Evolutionary conservation across 1,140 invertebrate species (phyloP), one percentile per base, ranked within the genome.

Genomic region (Asobara japonica): DNA sequence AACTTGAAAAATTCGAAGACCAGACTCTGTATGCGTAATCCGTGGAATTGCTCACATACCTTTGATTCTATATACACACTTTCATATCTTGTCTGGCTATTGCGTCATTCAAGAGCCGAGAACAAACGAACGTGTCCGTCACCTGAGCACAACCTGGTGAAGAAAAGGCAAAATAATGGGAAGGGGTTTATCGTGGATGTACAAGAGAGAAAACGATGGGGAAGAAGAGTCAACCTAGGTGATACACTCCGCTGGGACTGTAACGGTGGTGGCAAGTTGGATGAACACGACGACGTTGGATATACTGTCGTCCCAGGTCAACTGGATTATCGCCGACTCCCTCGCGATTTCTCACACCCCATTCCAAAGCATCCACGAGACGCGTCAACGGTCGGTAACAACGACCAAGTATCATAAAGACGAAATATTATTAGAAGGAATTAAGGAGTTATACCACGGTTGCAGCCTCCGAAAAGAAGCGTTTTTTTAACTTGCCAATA

Each of bases 271-370:
- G 66, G 64, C 2, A 65, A 65, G 29, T 38, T 65, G 33, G 33
- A 65, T 65, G 64, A 65, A 68, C 66, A 51, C 41, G 36, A 65
- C 13, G 16, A 33, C 31, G 16, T 30, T 30, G 29, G 25, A 67
- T 41, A 61, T 38, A 38, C 30, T 61, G 25, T 18, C 22, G 13
- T 38, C 61, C 31, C 69, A 22, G 69, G 69, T 70, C 69, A 70
- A 70, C 60, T 64, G 36, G 69, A 70, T 64, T 70, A 70, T 70
- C 69, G 33, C 20, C 56, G 16, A 64, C 7, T 64, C 69, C 60
- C 69, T 30, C 25, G 69, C 18, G 36, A 27, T 64, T 64, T 45
- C 33, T 36, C 69, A 36, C 27, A 36, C n/a, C 16, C 51, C 27
- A 61, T 22, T 38, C 51, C 30, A 20, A 18, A 20, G n/a, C 13